Evolutionary conservation across 2,797 vertebrate genomes (phyloP), one percentile per base, ranked within the genome.

Genomic region (Mastacembelus armatus): DNA sequence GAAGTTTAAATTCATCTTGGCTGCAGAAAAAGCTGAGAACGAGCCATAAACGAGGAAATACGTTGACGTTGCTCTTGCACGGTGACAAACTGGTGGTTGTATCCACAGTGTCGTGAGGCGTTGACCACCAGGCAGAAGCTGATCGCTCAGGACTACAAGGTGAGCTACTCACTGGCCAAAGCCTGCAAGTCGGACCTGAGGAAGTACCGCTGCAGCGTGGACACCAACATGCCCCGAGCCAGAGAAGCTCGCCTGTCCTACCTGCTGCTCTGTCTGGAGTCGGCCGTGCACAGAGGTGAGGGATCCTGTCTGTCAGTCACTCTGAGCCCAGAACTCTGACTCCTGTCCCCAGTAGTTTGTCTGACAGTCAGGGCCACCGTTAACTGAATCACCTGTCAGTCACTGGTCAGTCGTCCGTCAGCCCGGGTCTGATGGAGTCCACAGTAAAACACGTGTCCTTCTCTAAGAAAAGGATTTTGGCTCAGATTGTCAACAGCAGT

Each of bases 121-220:
- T 87, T 99, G 42, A 99, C 98, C 0, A 99, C 97, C 4, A 92
- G 98, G 24, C 98, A 99, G 81, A 99, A 99, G 84, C 93, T 99
- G 65, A 99, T 99, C 0, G 96, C 96, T 54, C 98, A 99, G 49
- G 97, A 99, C 88, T 99, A 99, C 91, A 99, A 99, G 87, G 96
- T 99, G 76, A 99, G 98, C 86, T 99, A 99, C 88, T 98, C 97
- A 0, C 89, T 99, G 85, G 97, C 98, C 21, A 97, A 97, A 80
- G 97, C 98, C 66, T 99, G 98, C 85, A 98, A 98, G 81, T 94
- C 94, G 0, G 98, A 99, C 78, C 91, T 99, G 89, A 96, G 96
- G 85, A 98, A 98, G 52, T 95, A 97, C 57, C 96, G 91, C 63
- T 99, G 98, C 79, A 98, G 94, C 0, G 91, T 95, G 54, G 97